Evolutionary conservation across 2,113 vertebrate genomes (phyloP).

Genomic region (Rattus rattus): DNA sequence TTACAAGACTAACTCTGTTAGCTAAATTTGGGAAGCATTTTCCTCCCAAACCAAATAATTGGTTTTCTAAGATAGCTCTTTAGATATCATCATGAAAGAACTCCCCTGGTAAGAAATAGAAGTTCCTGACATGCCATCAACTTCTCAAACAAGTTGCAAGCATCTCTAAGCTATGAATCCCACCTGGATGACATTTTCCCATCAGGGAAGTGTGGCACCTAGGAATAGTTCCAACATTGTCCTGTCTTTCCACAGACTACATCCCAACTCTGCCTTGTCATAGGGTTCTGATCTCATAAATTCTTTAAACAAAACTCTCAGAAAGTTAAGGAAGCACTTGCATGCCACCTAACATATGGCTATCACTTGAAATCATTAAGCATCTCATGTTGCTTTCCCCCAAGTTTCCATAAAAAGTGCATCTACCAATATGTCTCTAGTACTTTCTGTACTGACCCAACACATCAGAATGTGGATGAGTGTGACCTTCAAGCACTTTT

Average conservation of each 20-base stretch:
- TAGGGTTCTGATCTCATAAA: not conserved
- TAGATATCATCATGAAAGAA: not conserved
- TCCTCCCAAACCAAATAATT: not conserved
- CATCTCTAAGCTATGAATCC: not conserved
- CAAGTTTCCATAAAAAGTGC: not conserved
- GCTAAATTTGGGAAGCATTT: not conserved
- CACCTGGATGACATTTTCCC: not conserved
- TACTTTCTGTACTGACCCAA: not conserved
- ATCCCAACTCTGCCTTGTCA: not conserved
- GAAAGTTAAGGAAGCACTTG: not conserved
- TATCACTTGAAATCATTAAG: not conserved
- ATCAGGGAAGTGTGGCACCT: not conserved
- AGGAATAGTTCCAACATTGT: not conserved
- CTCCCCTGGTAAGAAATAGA: not conserved
- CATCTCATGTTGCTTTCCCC: not conserved
- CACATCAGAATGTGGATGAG: not conserved
- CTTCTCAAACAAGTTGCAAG: not conserved
- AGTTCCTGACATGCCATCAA: not conserved
- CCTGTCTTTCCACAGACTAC: not conserved
- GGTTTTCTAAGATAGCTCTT: not conserved
- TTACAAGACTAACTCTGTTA: not conserved
- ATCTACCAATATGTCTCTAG: not conserved
- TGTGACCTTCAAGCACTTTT: not conserved
- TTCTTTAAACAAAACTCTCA: not conserved
- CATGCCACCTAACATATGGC: not conserved